phyloP scores from a whole-genome alignment of 2,113 vertebrate species.

The Cnemophilus loriae region DNA sequence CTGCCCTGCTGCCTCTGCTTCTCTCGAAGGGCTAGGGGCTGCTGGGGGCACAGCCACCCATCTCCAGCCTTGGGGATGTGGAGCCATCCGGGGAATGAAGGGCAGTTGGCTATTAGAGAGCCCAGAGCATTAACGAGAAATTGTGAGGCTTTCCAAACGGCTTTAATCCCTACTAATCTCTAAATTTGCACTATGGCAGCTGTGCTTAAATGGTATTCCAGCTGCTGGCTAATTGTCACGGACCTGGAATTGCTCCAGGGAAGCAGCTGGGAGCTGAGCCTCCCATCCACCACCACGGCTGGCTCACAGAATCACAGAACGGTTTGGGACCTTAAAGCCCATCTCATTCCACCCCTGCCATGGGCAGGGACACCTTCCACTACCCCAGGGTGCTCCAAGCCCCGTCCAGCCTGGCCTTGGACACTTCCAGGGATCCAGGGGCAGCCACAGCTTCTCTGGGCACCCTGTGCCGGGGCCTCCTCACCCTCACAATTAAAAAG shows the following conservation, averaged over 20 bases:
- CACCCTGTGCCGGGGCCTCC: neutral
- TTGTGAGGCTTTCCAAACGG: neutral
- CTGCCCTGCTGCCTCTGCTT: neutral
- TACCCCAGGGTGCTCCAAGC: neutral
- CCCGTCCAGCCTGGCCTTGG: rapidly evolving
- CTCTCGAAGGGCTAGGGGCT: neutral
- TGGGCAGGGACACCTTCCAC: neutral
- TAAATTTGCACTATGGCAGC: neutral
- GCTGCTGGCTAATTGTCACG: neutral
- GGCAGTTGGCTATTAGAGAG: neutral
- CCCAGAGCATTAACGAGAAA: neutral
- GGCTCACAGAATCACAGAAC: neutral
- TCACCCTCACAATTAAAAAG: neutral
- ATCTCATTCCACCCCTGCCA: neutral
- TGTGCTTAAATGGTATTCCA: neutral
- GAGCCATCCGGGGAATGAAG: neutral
- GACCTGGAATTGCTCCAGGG: neutral
- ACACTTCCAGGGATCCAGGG: neutral
- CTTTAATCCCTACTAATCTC: neutral
- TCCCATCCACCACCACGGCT: neutral
- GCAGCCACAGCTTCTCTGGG: neutral
- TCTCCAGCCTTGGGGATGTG: rapidly evolving
- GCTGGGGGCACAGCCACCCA: neutral
- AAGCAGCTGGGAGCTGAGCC: neutral
- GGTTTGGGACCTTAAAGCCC: neutral